These are phyloP conservation scores for Trilocha varians DNA, from an alignment of 2,888 invertebrate species.

Conservation along the genomic window DNA sequence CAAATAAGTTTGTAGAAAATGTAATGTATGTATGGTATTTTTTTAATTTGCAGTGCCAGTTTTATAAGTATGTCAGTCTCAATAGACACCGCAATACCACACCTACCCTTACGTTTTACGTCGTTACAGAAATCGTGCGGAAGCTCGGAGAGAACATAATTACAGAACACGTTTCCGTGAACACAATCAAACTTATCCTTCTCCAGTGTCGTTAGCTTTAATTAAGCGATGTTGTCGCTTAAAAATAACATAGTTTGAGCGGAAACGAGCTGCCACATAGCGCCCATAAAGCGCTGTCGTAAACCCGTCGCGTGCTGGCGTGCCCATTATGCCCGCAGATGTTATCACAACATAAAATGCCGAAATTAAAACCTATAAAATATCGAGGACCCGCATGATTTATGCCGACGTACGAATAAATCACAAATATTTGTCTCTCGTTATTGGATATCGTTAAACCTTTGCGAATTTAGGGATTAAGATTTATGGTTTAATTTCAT, in stretches of 20 bases:
- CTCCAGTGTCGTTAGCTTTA: neutral
- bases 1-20: too few species aligned
- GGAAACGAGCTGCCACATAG: conserved; percentile 22
- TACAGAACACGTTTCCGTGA: neutral
- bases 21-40: too few species aligned
- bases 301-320: conserved; percentile 35
- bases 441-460: conserved; percentile 42
- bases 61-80: too few species aligned
- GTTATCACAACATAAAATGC: conserved; percentile 64
- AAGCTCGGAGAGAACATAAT: neutral
- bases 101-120: too few species aligned
- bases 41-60: too few species aligned
- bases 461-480: conserved; percentile 18
- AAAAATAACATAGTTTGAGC: conserved; percentile 25
- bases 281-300: conserved; percentile 44
- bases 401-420: conserved; percentile 37
- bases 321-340: conserved; percentile 50
- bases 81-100: too few species aligned
- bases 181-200: neutral
- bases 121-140: neutral
- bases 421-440: conserved; percentile 36
- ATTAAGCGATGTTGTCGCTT: conserved; percentile 1
- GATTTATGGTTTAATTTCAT: too few species aligned
- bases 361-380: conserved; percentile 62
- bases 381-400: conserved; percentile 51